phyloP scores from a whole-genome alignment of 2,797 vertebrate species.

The Crocodylus rhombifer region DNA sequence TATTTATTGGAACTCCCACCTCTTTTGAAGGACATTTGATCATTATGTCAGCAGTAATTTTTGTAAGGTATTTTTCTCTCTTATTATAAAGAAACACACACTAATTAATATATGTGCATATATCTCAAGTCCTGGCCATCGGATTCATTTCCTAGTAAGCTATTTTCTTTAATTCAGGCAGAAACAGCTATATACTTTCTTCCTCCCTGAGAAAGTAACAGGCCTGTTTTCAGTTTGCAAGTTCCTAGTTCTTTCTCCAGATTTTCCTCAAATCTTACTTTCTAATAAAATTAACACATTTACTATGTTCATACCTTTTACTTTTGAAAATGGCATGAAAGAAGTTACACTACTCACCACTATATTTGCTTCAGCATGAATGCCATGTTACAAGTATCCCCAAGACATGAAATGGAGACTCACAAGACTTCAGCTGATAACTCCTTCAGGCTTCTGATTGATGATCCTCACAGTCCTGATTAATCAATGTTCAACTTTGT shows the following conservation, averaged over 20 bases:
- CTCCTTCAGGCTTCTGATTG: conserved; percentile 49
- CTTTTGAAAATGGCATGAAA: neutral
- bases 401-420: conserved; percentile 67
- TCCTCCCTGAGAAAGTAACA: too few relatives aligned
- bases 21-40: too few relatives aligned
- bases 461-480: conserved; percentile 62
- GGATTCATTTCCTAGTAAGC: fast-evolving
- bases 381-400: conserved; percentile 49
- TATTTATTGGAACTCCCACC: too few relatives aligned
- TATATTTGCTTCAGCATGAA: conserved; percentile 57
- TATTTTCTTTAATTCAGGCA: neutral
- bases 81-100: too few relatives aligned
- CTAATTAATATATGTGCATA: neutral
- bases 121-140: neutral
- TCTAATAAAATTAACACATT: neutral
- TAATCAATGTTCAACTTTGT: conserved; percentile 66
- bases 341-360: conserved; percentile 56
- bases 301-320: neutral
- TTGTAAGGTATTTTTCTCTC: too few relatives aligned
- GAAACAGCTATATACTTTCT: too few relatives aligned
- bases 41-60: too few relatives aligned
- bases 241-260: neutral
- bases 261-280: neutral
- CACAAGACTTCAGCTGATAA: conserved; percentile 47
- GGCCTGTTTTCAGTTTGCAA: neutral